phyloP scores from a whole-genome alignment of 2,113 vertebrate species.

The Toxotes chatareus region DNA sequence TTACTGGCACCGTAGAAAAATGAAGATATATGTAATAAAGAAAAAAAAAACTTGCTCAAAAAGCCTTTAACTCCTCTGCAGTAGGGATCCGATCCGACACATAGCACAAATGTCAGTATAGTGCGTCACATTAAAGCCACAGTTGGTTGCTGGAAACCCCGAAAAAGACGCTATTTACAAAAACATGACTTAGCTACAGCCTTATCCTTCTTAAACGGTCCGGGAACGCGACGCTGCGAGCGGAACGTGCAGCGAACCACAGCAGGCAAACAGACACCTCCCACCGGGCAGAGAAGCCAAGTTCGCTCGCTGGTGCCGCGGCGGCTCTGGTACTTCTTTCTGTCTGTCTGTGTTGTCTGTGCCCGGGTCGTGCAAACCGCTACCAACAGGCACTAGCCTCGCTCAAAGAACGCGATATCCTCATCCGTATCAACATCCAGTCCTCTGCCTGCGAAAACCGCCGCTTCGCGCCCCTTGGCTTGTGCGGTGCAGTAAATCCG shows the following conservation, averaged over 20 bases:
- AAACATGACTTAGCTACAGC: slow-evolving; percentile 16
- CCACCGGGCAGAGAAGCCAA: slow-evolving; percentile 62
- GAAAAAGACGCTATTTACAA: slow-evolving; percentile 40
- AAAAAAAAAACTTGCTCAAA: slow-evolving; percentile 45
- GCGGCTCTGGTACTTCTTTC: slow-evolving; percentile 57
- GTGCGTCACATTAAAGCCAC: slow-evolving; percentile 79
- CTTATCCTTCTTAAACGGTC: not conserved
- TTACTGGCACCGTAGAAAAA: not conserved
- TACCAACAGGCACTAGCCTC: slow-evolving; percentile 8
- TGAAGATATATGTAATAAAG: not conserved
- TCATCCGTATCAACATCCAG: not conserved
- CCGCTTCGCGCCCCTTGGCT: not conserved
- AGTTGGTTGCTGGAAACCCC: slow-evolving; percentile 60
- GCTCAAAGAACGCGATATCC: slow-evolving; percentile 31
- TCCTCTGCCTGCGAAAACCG: not conserved
- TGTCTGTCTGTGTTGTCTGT: slow-evolving; percentile 41
- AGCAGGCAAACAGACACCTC: slow-evolving; percentile 66
- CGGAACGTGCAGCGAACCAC: slow-evolving; percentile 28
- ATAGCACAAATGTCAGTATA: slow-evolving; percentile 52
- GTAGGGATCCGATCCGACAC: slow-evolving; percentile 62
- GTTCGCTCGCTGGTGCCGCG: slow-evolving; percentile 63
- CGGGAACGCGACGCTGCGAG: not conserved
- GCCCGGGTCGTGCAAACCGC: slow-evolving; percentile 42
- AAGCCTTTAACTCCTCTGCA: slow-evolving; percentile 56
- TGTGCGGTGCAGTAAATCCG: slow-evolving; percentile 41